phyloP scores from a whole-genome alignment of 2,113 vertebrate species.

The Paralichthys olivaceus region DNA sequence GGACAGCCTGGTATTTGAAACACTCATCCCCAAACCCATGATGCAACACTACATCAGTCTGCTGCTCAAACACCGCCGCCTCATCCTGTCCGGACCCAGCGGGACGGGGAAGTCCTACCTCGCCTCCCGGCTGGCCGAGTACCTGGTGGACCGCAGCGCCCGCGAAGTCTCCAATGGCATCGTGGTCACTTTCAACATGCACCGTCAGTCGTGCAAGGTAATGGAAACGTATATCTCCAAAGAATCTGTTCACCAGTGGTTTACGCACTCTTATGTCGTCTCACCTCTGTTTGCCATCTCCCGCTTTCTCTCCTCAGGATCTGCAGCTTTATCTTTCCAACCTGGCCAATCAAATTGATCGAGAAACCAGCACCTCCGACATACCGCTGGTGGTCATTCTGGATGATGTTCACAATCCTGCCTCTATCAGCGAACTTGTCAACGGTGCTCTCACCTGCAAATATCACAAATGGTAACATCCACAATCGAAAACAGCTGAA shows the following conservation, averaged over 20 bases:
- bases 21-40: conserved; percentile 97
- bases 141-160: conserved; percentile 95
- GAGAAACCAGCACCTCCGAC: conserved; percentile 88
- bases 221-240: background rate
- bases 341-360: conserved; percentile 95
- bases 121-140: conserved; percentile 92
- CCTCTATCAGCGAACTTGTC: conserved; percentile 94
- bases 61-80: conserved; percentile 94
- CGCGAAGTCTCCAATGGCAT: conserved; percentile 90
- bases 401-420: conserved; percentile 92
- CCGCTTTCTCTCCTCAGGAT: conserved; percentile 81
- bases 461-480: conserved; percentile 97
- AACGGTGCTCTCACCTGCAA: conserved; percentile 98
- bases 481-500: background rate
- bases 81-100: conserved; percentile 94
- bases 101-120: conserved; percentile 96
- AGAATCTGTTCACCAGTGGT: background rate
- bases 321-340: conserved; percentile 97
- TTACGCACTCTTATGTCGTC: background rate
- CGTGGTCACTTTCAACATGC: conserved; percentile 96
- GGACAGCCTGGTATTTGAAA: conserved; percentile 96
- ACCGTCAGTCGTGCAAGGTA: conserved; percentile 98
- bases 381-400: conserved; percentile 93
- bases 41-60: conserved; percentile 98
- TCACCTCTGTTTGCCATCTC: background rate